Conservation (phyloP, 2,113 vertebrate genomes). For the Cochlearius cochlearius region DNA sequence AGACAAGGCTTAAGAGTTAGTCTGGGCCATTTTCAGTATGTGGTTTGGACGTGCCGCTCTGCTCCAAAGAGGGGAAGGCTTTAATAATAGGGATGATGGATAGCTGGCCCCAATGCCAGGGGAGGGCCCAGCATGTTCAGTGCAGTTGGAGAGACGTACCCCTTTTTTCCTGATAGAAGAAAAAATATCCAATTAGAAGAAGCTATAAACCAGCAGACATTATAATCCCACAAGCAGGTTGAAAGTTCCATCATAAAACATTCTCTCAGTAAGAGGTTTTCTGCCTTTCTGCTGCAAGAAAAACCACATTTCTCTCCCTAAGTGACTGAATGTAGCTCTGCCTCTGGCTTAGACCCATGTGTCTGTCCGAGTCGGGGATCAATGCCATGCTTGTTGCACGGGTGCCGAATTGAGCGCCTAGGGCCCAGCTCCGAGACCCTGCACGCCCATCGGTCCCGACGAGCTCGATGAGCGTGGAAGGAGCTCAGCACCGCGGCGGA, state of each 20-base stretch:
- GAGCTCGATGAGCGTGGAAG: background rate
- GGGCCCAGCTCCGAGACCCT: background rate
- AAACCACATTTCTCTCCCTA: background rate
- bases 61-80: background rate
- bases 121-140: background rate
- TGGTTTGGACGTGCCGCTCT: background rate
- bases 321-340: background rate
- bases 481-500: background rate
- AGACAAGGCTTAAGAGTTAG: background rate
- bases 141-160: accelerated
- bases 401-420: background rate
- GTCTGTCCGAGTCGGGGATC: background rate
- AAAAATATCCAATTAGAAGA: background rate
- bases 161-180: background rate
- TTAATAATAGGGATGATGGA: background rate
- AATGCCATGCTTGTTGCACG: background rate
- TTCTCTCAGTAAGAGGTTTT: background rate
- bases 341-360: background rate
- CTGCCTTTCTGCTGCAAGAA: background rate
- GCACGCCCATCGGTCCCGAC: background rate
- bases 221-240: background rate
- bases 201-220: background rate
- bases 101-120: background rate
- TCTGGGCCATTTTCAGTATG: background rate
- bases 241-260: background rate